Evolutionary conservation across 2,888 invertebrate species (phyloP).

Genomic region (Polyploca ridens): DNA sequence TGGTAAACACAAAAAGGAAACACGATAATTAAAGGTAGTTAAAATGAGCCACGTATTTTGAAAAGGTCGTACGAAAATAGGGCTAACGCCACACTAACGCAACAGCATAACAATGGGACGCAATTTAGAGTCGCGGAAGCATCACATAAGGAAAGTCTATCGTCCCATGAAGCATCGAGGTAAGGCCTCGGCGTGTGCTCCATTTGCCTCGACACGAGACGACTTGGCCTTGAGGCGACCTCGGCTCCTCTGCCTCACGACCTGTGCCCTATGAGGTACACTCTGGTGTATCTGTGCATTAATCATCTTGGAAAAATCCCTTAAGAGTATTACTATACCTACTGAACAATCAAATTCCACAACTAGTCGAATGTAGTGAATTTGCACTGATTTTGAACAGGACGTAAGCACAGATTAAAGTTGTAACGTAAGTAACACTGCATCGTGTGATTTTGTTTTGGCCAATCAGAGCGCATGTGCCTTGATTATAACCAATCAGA

Average conservation of each 20-base stretch:
- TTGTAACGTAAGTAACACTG: too few species aligned
- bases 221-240: conserved; percentile 54
- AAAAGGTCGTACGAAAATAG: conserved; percentile 46
- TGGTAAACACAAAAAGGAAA: conserved; percentile 15
- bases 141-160: conserved; percentile 66
- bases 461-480: too few species aligned
- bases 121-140: conserved; percentile 57
- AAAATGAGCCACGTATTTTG: conserved; percentile 34
- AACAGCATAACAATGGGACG: conserved; percentile 51
- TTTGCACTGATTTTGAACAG: too few species aligned
- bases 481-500: too few species aligned
- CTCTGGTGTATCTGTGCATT: neutral
- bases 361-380: too few species aligned
- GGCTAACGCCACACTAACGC: conserved; percentile 25
- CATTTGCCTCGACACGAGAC: conserved; percentile 50
- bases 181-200: conserved; percentile 52
- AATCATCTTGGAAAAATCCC: too few species aligned
- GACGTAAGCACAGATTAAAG: too few species aligned
- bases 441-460: too few species aligned
- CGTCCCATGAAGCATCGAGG: conserved; percentile 47
- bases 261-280: neutral
- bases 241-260: conserved; percentile 24
- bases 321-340: too few species aligned
- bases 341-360: too few species aligned
- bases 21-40: conserved; percentile 15